Evolutionary conservation across 2,888 invertebrate species (phyloP), one percentile per base, ranked within the genome.

Genomic region (Phyto melanocephala): DNA sequence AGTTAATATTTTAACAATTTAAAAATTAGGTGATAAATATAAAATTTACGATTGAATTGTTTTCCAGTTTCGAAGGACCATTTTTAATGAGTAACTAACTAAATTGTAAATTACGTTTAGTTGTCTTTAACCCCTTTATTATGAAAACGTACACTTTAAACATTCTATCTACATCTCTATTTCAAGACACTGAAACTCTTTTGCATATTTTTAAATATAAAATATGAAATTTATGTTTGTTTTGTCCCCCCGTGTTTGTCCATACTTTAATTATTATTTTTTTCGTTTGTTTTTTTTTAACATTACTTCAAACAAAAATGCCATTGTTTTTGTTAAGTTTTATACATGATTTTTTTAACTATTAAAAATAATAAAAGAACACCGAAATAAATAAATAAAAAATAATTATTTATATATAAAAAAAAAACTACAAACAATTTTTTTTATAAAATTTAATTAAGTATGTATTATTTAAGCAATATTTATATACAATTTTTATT

Each of bases 271-370:
- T 67, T 56, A 1, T 65, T 65, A 63, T 22, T 50, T 45, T 35
- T 20, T 40, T 13, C 28, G n/a, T 24, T 54, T 68, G 10, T 37
- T 40, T 50, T 13, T 24, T 6, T 58, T 45, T 56, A 42, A 65
- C 15, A 70, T 17, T 60, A 60, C 42, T 67, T 79, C 24, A 17
- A 68, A 83, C 84, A 83, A 83, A 84, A 84, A 84, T 84, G 84
- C 84, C 84, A 84, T 81, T 62, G 60, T 83, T 83, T 77, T 81
- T 60, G 47, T 60, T 71, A 50, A 75, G 40, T 83, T 67, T 65
- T 67, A 47, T 67, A 17, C n/a, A n/a, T 17, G 42, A 50, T 33
- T 40, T 15, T 33, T 62, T 28, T 37, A 13, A 24, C 45, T 60
- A 47, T 42, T 15, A 28, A 40, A 52, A 24, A n/a, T 40, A 13